Evolutionary conservation across 2,113 vertebrate species (phyloP).

Genomic region (Crotalus tigris): DNA sequence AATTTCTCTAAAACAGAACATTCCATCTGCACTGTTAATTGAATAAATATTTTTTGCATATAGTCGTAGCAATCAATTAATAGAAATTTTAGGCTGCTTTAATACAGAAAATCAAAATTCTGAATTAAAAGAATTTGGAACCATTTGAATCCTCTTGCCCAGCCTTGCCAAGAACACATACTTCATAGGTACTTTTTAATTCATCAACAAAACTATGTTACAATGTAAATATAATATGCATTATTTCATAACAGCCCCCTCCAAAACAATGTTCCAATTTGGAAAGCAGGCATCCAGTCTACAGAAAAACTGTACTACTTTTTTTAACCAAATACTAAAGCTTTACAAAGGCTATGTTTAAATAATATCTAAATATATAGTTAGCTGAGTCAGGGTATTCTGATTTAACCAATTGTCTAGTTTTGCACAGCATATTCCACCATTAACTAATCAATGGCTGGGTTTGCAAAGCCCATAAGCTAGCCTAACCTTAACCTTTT

Average conservation of each 20-base stretch:
- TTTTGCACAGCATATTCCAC: not conserved
- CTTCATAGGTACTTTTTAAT: constrained; percentile 33
- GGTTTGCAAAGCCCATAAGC: not conserved
- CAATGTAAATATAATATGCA: constrained; percentile 36
- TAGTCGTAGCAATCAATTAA: not conserved
- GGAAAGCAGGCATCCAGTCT: not conserved
- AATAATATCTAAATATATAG: not conserved
- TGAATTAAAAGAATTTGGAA: not conserved
- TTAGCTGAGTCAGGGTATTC: not conserved
- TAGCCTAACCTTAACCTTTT: not conserved
- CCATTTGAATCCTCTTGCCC: not conserved
- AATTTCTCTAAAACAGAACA: not conserved
- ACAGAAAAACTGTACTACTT: not conserved
- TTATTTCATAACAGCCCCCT: not conserved
- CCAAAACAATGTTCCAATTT: not conserved
- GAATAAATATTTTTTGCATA: not conserved
- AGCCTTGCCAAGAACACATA: not conserved
- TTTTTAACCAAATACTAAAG: not conserved
- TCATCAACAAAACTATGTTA: constrained; percentile 56
- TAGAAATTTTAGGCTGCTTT: not conserved
- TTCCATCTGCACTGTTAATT: not conserved
- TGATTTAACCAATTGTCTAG: not conserved
- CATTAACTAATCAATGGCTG: not conserved
- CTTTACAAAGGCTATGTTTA: not conserved
- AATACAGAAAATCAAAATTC: not conserved